A percentile compares a stretch with the other conserved stretches of the same genome.
Evolutionary conservation across 2,888 invertebrate genomes (phyloP).

Genomic region (Petrolisthes manimaculis): DNA sequence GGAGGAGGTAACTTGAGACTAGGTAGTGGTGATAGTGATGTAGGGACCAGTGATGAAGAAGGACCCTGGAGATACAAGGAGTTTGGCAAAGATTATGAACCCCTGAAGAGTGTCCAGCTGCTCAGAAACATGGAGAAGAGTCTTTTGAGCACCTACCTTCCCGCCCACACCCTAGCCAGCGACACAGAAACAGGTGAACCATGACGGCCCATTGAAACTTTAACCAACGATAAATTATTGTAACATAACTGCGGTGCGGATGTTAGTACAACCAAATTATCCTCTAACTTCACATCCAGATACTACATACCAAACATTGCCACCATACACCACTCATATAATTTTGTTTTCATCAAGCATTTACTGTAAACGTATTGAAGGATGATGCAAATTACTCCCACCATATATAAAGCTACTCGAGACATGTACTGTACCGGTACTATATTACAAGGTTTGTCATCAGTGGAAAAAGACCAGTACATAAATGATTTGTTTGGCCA

Average conservation of each 20-base stretch:
- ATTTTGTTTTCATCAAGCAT: too few relatives aligned
- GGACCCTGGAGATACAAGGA: conserved; percentile 45
- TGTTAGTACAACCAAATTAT: too few relatives aligned
- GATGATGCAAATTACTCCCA: too few relatives aligned
- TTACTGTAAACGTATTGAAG: too few relatives aligned
- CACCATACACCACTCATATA: too few relatives aligned
- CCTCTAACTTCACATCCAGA: too few relatives aligned
- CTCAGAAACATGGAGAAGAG: conserved; percentile 57
- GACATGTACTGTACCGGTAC: neutral
- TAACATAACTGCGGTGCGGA: too few relatives aligned
- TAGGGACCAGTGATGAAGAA: conserved; percentile 7
- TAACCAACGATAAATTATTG: neutral
- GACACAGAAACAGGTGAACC: conserved; percentile 55
- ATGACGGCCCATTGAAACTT: neutral
- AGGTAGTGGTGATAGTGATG: conserved; percentile 36
- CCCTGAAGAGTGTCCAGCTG: conserved; percentile 59
- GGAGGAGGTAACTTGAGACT: neutral
- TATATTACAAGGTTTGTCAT: neutral
- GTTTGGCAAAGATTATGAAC: conserved; percentile 63
- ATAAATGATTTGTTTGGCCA: too few relatives aligned
- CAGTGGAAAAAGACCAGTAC: too few relatives aligned
- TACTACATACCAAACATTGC: too few relatives aligned
- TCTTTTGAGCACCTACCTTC: conserved; percentile 56
- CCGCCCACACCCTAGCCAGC: conserved; percentile 57
- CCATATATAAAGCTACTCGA: too few relatives aligned